Evolutionary conservation across 2,113 vertebrate genomes (phyloP), one percentile per base, ranked within the genome.

Genomic region (Nycticebus coucang): DNA sequence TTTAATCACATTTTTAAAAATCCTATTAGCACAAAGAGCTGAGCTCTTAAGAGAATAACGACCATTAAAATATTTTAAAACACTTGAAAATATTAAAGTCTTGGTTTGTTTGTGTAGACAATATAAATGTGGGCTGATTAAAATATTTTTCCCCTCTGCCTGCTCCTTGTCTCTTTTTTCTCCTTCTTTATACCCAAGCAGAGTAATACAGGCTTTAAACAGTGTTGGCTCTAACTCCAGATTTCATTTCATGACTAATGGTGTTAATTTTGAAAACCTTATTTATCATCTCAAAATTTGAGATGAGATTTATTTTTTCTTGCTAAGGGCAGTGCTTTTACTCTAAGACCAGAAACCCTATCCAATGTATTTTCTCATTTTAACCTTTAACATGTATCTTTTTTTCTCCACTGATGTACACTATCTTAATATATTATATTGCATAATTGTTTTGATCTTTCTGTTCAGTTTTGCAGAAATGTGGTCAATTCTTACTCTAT

Each of bases 251-350:
- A n/a, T 86, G 28, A 86, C 17, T 82, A 89, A 59, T 24, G 7
- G 28, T 78, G 28, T 53, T 35, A 24, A 37, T 77, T 69, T 87
- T 17, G 30, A n/a, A 33, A 50, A 77, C 18, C 1, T 17, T 87
- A 9, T 50, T 77, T 80, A 66, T 50, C 12, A 86, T 33, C 26
- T 89, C 53, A 92, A 33, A 57, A 62, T 62, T 37, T 86, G 41
- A 92, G 28, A 77, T n/a, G n/a, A n/a, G n/a, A n/a, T n/a, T 60
- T n/a, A 84, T 68, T 81, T 28, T 37, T 93, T 91, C 57, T 71
- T 77, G 37, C 37, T 69, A 62, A 69, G 18, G 35, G 5, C 0
- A 28, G 50, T 10, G 30, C 0, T 69, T 94, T 96, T 30, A 4
- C 18, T 89, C 22, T 85, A 69, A 64, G 18, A 50, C 12, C 17